These are phyloP conservation scores for Noturus placidus DNA, from an alignment of 2,113 vertebrate species.

Conservation along the genomic window DNA sequence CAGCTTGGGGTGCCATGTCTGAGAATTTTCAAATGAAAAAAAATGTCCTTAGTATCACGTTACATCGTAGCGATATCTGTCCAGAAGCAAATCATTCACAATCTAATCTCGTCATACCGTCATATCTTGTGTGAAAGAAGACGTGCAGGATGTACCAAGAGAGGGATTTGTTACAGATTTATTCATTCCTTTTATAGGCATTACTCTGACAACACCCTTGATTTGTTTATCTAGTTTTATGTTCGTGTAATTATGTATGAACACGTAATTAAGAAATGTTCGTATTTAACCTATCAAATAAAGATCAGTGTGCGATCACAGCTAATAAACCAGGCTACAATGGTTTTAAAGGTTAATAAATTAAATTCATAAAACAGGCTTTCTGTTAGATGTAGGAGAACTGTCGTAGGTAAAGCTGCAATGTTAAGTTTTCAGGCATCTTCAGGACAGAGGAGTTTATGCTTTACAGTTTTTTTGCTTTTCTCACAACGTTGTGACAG, in stretches of 20 bases:
- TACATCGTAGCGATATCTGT: too few relatives aligned
- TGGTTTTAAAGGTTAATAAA: neutral
- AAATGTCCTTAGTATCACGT: too few relatives aligned
- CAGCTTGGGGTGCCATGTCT: too few relatives aligned
- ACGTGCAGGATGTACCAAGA: neutral
- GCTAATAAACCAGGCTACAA: neutral
- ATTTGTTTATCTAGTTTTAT: neutral
- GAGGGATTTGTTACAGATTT: neutral
- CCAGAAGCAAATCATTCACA: too few relatives aligned
- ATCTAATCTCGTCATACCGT: too few relatives aligned
- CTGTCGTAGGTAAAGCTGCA: neutral
- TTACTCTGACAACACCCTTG: neutral
- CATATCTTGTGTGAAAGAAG: neutral
- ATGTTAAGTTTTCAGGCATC: neutral
- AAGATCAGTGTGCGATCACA: neutral
- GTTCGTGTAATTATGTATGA: neutral
- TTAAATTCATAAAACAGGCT: neutral
- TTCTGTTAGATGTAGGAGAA: too few relatives aligned
- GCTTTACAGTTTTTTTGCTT: neutral
- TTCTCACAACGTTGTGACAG: neutral
- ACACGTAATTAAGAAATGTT: neutral
- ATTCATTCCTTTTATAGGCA: neutral
- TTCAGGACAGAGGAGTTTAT: neutral
- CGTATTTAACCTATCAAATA: neutral
- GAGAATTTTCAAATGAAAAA: too few relatives aligned